Evolutionary conservation across 2,797 vertebrate genomes (phyloP), one percentile per base, ranked within the genome.

Genomic region (Sylvia borin): DNA sequence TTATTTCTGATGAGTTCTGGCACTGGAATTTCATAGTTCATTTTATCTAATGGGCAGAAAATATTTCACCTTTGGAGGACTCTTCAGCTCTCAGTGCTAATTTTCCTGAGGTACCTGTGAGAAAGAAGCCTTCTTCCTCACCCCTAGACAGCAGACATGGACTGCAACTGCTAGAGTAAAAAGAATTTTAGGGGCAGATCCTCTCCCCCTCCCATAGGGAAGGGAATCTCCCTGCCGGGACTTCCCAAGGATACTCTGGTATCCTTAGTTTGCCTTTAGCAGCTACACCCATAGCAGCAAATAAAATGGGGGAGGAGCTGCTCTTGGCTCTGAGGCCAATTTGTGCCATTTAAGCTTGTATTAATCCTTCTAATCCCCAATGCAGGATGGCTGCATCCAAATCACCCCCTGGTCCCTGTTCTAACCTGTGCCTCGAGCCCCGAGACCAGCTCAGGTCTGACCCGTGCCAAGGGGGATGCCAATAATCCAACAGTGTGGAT

Each of bases 61-160:
- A 67, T 64, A 79, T 64, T 95, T 92, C 45, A 91, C 64, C 45
- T 95, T 89, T 95, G 67, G 74, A 92, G 22, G 34, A 76, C 36
- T 92, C 45, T 45, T 82, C 5, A 2, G 19, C 8, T 85, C 10
- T 36, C 18, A 32, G n/a, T 45, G 32, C 65, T 72, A 61, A 13
- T 60, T 91, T 31, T 91, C 60, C 53, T 31, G 29, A 54, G 57
- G 51, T 47, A 72, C 34, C 50, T 77, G 48, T 27, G 36, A 85
- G 31, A 36, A 86, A 68, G 45, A 1, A 38, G 5, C 18, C 36
- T 83, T 61, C 4, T 10, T 86, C 17, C 8, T 73, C 51, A 42
- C 29, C 34, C 40, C 19, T 17, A 13, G 19, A 62, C 19, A 64
- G 11, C 11, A 75, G 32, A 14, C 22, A 7, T 17, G 12, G 14